These are phyloP conservation scores for Nibea coibor DNA, from an alignment of 2,113 vertebrate species.

Conservation along the genomic window DNA sequence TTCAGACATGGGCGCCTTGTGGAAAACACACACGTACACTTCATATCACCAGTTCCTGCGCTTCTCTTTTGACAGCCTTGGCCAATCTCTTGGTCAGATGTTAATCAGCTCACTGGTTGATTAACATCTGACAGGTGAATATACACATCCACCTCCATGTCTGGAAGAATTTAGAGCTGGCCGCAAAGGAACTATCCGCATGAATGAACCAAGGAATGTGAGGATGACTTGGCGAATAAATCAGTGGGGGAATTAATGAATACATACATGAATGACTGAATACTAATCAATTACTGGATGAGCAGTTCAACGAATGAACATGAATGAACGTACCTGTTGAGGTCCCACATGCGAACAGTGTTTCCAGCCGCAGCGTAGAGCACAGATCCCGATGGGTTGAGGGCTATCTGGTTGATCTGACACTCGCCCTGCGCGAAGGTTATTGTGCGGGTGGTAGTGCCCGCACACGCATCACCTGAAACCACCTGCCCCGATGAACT, in stretches of 20 bases:
- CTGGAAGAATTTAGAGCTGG: not conserved
- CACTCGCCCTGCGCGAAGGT: conserved; percentile 92
- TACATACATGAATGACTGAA: not conserved
- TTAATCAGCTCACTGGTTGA: conserved; percentile 20
- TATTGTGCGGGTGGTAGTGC: conserved; percentile 89
- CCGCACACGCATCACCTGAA: conserved; percentile 90
- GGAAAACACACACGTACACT: conserved; percentile 3
- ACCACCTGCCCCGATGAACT: conserved; percentile 94
- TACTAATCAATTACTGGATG: conserved; percentile 2
- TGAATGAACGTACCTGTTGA: conserved; percentile 87
- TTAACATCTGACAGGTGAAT: conserved; percentile 4
- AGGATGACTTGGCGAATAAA: not conserved
- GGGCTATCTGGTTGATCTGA: conserved; percentile 97
- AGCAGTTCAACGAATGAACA: conserved; percentile 2
- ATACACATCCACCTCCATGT: not conserved
- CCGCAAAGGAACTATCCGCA: not conserved
- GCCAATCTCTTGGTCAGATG: conserved; percentile 18
- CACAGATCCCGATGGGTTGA: conserved; percentile 90
- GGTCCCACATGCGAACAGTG: conserved; percentile 93
- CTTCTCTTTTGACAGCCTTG: not conserved
- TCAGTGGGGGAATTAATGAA: not conserved
- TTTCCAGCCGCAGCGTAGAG: conserved; percentile 94
- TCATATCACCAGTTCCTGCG: not conserved
- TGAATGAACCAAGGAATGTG: not conserved
- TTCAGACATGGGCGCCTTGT: conserved; percentile 16